phyloP scores from a whole-genome alignment of 2,113 vertebrate genomes.

The Amblyopsis rosae region DNA sequence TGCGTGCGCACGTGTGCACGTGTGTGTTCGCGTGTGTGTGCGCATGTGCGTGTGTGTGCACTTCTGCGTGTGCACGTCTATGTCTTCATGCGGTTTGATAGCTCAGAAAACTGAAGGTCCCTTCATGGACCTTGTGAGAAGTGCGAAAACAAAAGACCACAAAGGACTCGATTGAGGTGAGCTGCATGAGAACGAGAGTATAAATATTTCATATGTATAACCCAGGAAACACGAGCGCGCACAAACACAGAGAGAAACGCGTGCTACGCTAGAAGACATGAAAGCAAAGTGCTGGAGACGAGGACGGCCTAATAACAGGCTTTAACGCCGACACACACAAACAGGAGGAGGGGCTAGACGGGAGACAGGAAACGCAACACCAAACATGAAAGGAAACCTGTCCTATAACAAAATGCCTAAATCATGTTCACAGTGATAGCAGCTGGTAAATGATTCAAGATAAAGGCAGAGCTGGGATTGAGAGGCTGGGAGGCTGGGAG shows the following conservation, averaged over 20 bases:
- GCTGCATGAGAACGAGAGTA: neutral
- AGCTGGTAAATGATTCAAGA: constrained; percentile 51
- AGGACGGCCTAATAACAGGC: constrained; percentile 33
- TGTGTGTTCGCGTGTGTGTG: neutral
- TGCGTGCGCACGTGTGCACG: neutral
- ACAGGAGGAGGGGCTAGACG: constrained; percentile 22
- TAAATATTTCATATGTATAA: constrained; percentile 14
- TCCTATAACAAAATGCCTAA: constrained; percentile 53
- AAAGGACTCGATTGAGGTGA: constrained; percentile 3
- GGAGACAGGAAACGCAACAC: constrained; percentile 16
- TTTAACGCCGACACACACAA: constrained; percentile 33
- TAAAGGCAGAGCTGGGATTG: constrained; percentile 27
- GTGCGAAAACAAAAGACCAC: constrained; percentile 23
- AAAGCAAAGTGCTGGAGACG: neutral
- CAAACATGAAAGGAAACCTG: constrained; percentile 42
- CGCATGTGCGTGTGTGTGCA: neutral
- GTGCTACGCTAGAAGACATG: neutral
- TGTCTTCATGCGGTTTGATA: constrained; percentile 4
- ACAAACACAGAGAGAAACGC: neutral
- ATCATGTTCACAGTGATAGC: constrained; percentile 39
- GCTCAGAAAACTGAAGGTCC: constrained; percentile 20
- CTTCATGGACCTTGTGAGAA: constrained; percentile 5
- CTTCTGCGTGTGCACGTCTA: neutral
- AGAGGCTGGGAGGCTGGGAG: constrained; percentile 33
- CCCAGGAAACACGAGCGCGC: neutral